phyloP scores from a whole-genome alignment of 64 coral and sea anemone genomes.

The Stichodactyla helianthus region DNA sequence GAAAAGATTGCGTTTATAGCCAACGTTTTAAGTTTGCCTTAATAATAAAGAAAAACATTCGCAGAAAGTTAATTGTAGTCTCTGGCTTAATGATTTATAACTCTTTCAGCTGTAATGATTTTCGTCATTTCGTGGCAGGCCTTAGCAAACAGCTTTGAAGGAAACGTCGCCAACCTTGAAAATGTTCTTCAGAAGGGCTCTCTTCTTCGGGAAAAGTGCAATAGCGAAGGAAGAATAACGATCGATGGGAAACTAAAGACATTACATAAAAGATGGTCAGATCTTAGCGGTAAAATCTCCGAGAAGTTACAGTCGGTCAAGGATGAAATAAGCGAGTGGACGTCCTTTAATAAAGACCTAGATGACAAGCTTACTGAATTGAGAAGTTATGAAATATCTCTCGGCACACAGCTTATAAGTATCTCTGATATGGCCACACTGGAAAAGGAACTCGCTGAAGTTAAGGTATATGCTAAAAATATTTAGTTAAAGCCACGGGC shows the following conservation, averaged over 20 bases:
- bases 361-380: constrained; percentile 75
- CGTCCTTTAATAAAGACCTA: constrained; percentile 31
- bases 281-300: constrained; percentile 60
- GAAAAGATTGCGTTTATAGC: no score
- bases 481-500: no score
- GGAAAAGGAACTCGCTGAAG: constrained; percentile 56
- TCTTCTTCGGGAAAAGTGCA: constrained; percentile 65
- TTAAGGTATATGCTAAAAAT: constrained; percentile 53
- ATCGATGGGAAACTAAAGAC: constrained; percentile 60
- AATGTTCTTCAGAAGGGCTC: constrained; percentile 50
- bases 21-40: no score
- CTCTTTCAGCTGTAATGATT: background rate
- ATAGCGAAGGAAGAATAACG: constrained; percentile 52
- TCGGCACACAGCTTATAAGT: constrained; percentile 57
- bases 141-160: constrained; percentile 83
- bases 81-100: no score
- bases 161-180: constrained; percentile 53
- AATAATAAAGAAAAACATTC: no score
- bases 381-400: constrained; percentile 71
- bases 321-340: constrained; percentile 63
- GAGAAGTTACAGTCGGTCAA: constrained; percentile 53
- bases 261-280: constrained; percentile 58
- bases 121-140: constrained; percentile 31
- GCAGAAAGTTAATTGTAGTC: no score
- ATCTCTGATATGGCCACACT: constrained; percentile 63